Evolutionary conservation across 1,140 invertebrate genomes (phyloP), one percentile per base, ranked within the genome.

Genomic region (Aphaenogaster ashmeadi): DNA sequence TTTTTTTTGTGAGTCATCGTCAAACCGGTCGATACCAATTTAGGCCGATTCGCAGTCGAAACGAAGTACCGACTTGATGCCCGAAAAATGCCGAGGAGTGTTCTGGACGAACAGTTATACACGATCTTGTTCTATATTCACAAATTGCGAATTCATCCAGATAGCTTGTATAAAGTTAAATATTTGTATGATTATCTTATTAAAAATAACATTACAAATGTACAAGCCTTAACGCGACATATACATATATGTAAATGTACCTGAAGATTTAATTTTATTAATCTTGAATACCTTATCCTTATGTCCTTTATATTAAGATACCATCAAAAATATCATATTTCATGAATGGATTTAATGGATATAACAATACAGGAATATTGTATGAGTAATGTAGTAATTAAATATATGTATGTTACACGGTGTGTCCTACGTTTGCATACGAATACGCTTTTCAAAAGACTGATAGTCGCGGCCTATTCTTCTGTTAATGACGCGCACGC

Each of bases 21-120:
- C 38, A 86, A 89, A 90, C 89, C 89, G 89, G 89, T 90, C 88
- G 89, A 87, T 87, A 84, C 89, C 89, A 90, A 90, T 90, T 89
- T 86, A 87, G 88, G 86, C 89, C 85, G 89, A 90, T 90, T 89
- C 77, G 58, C 50, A 83, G 71, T 87, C 71, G 88, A 89, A 87
- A 89, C n/a, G 75, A 38, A 50, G 41, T 50, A 52, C 47, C 50
- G 54, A 50, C 52, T 56, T 74, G 41, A 44, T 75, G 33, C 54
- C 62, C 18, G 44, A 84, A 84, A 84, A 56, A 69, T 74, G 54
- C 54, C 54, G 56, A 38, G 33, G 27, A 75, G 64, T 75, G n/a
- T 50, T 47, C 69, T 60, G 27, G 11, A 54, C 5, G 54, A 47
- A 18, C 41, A 38, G 27, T 38, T 58, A 56, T 54, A 62, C 54